Base-by-base conservation (phyloP, 2,113 vertebrate species). In the Erinaceus europaeus region DNA sequence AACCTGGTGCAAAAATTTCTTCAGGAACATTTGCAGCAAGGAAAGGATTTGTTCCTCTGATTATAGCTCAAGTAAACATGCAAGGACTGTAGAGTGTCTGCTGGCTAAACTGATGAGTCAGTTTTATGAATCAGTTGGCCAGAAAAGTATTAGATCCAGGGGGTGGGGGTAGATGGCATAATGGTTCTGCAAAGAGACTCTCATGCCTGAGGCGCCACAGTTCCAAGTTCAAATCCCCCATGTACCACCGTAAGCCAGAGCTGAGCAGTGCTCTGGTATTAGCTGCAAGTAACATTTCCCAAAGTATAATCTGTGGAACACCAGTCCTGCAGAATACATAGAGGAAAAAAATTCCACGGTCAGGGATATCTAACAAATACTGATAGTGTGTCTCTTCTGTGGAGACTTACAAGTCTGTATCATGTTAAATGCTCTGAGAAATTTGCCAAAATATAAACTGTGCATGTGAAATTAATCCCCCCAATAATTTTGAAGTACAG, bases 1-100 rank as follows among this genome's bases (percentile, higher is more conserved):
- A 81, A 74, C 88, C 78, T 86, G 79, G 2, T 5, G 23, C 65
- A n/a, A 78, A 68, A 38, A 38, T 44, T 86, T 27, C 67, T 88
- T 82, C 44, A 84, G 64, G 23, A 64, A 83, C 23, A 50, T 72
- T 67, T 65, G 48, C 74, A 88, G 27, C 36, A 48, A 80, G 46
- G 20, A 50, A 83, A 84, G 2, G 61, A 84, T 52, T 76, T 52
- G 10, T 73, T 75, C 8, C 18, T 72, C 18, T 69, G 68, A 89
- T 71, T 67, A 76, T 52, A 81, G 77, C 36, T 59, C 53, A 77
- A 57, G 17, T 76, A 32, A 88, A 81, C 68, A 23, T 69, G 5
- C 10, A 53, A 21, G 21, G 61, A 85, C 20, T 75, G 23, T 50
- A 40, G 65, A 64, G 10, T 38, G 20, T 32, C 55, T 34, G 23